Evolutionary conservation across 2,113 vertebrate species (phyloP).

Genomic region (Machaerirhynchus nigripectus): DNA sequence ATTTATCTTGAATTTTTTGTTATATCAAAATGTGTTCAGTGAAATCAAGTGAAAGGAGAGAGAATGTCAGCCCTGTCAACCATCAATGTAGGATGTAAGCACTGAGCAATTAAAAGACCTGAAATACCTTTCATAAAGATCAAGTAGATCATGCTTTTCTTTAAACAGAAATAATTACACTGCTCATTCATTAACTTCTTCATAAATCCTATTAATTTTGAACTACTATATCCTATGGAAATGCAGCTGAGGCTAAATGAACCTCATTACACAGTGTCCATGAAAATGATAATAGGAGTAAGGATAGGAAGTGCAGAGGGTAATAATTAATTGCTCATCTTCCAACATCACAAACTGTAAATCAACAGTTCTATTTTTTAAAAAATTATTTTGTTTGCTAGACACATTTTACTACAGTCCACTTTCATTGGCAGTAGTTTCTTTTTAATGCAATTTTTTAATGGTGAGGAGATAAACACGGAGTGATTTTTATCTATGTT

Average conservation of each 20-base stretch:
- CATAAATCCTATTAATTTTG: constrained; percentile 56
- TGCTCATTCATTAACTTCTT: constrained; percentile 46
- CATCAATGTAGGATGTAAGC: background rate
- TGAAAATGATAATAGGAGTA: constrained; percentile 24
- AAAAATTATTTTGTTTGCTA: background rate
- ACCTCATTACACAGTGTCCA: constrained; percentile 31
- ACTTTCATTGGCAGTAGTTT: background rate
- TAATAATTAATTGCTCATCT: constrained; percentile 66
- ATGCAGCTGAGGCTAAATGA: constrained; percentile 50
- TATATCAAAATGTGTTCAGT: background rate
- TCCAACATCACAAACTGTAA: constrained; percentile 13
- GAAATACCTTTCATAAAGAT: constrained; percentile 39
- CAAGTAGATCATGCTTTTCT: constrained; percentile 42
- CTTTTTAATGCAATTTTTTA: constrained; percentile 62
- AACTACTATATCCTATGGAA: constrained; percentile 41
- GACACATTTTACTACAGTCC: background rate
- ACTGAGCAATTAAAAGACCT: constrained; percentile 31
- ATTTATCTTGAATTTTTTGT: background rate
- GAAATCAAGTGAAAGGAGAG: constrained; percentile 21
- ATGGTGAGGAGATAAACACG: constrained; percentile 61
- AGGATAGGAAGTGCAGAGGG: constrained; percentile 31
- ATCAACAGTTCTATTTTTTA: constrained; percentile 35
- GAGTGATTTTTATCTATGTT: constrained; percentile 70
- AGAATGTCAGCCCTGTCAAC: constrained; percentile 27
- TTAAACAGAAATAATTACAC: constrained; percentile 58